Base-by-base conservation (phyloP, 2,797 vertebrate genomes). In the Phrynocephalus forsythii region DNA sequence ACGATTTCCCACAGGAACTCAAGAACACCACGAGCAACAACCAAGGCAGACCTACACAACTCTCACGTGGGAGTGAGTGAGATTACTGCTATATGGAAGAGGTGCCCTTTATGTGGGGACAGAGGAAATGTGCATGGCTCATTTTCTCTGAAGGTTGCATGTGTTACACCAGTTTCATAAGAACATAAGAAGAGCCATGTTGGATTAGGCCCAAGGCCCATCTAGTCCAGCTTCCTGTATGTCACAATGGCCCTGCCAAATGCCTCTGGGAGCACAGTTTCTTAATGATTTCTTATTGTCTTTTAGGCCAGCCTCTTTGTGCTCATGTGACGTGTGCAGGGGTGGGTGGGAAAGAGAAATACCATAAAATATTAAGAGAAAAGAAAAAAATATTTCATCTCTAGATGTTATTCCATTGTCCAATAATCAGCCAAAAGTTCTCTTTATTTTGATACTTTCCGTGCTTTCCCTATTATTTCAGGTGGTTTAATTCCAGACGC, bases 311-410 rank as follows among this genome's bases (percentile, higher is more conserved):
- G 48, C 44, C 15, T 48, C 15, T 44, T 48, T 38, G 26, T 28
- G 33, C 6, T 48, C 11, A 10, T 16, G 22, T 26, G 60, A 63
- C 60, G 4, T 38, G 38, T 38, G 3, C 38, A 77, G 9, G 44
- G 30, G 10, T 6, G 73, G 38, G 9, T n/a, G 38, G 76, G 22
- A 30, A 50, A 66, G 33, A 66, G 67, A 84, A 89, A 88, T 90
- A 88, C 91, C 86, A 67, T 83, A 76, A 66, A 87, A 93, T 10
- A 79, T 90, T 93, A 94, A 93, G 83, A 86, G 87, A 88, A 93
- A 94, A 91, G 94, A 95, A 94, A 92, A 86, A 92, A 94, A 94
- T 94, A 94, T 94, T 88, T 90, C 95, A 95, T 79, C 87, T 94
- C 88, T 82, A 16, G 0, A 88, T 77, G 87, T 71, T 91, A 67